Base-by-base conservation (phyloP, 2,113 vertebrate genomes). In the Myxocyprinus asiaticus region DNA sequence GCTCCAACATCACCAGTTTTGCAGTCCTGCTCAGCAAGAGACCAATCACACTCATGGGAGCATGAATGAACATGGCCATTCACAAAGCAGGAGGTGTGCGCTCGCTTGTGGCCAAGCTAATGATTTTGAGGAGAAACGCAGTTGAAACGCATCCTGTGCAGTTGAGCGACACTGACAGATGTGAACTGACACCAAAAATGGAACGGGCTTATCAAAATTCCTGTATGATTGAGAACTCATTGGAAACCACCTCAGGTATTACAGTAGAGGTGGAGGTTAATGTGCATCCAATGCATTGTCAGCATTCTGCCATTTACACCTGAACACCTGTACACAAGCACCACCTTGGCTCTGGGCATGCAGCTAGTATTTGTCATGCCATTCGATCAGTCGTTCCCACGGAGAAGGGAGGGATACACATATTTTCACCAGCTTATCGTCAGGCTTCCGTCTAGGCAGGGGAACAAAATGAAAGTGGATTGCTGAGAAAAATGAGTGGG, bases 181-280 rank as follows among this genome's bases (percentile, higher is more conserved):
- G 88, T 81, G 81, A 86, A 85, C 85, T 82, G 88, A 87, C 84
- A 86, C 82, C 87, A 86, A 87, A 89, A 89, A 88, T 22, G 66
- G 68, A 83, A 88, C 85, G 88, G 88, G 89, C 91, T 88, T 78
- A 89, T 88, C 89, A 87, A 88, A 83, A 92, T 90, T 87, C 86
- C 85, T 87, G 83, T 85, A 85, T 88, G 85, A 88, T 82, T 87
- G 89, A 88, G 84, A 87, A 80, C 87, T 89, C 83, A 91, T 79
- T 89, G 84, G 89, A 86, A 82, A 63, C 83, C 89, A 90, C 82
- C 81, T 12, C 15, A 17, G n/a, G 51, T 33, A 48, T 58, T 61
- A 67, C 7, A 9, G 1, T 33, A 56, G 12, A 4, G 33, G 62
- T 3, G 85, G 88, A 87, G 88, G 88, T 88, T 86, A 85, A 83